Evolutionary conservation across 2,888 invertebrate genomes (phyloP), one percentile per base, ranked within the genome.

Genomic region (Aspidapion aeneum): DNA sequence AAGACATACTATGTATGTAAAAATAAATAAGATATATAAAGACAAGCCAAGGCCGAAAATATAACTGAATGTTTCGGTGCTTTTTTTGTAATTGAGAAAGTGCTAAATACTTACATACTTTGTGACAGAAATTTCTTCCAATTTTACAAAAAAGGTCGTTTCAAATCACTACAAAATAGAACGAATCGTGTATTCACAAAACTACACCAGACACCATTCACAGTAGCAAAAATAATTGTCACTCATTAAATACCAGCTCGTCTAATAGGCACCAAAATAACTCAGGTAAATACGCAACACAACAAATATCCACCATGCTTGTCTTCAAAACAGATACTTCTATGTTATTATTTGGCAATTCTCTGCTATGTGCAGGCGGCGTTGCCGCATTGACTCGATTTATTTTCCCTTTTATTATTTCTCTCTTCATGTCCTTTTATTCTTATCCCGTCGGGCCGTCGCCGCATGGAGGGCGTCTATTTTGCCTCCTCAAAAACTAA

Each of bases 321-420:
- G 35, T 56, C 70, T 68, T 69, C 35, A 68, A 71, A 69, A 72
- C 70, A 72, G 68, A 71, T 67, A 70, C 72, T 71, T 71, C 19
- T 19, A 17, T 19, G 19, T 18, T 52, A n/a, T 52, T 72, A 72
- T 74, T 73, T 74, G 72, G 70, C 71, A 71, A 71, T 72, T 69
- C 69, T 71, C 70, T 69, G 64, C 69, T 67, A 66, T 62, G 58
- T 35, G 35, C 62, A 65, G 64, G 67, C 63, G 62, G 64, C 64
- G 63, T 68, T 68, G 62, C 63, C 63, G 58, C 20, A 55, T 68
- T 78, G 79, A 35, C 35, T 35, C 35, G 35, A 35, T 35, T 35
- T 35, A 35, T 35, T 35, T 35, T 35, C 3, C 35, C 12, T 35
- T 3, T n/a, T n/a, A n/a, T n/a, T n/a, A n/a, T n/a, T n/a, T n/a